Conservation (phyloP, 2,888 invertebrate species). For the Paralinhomoeus sp. region DNA sequence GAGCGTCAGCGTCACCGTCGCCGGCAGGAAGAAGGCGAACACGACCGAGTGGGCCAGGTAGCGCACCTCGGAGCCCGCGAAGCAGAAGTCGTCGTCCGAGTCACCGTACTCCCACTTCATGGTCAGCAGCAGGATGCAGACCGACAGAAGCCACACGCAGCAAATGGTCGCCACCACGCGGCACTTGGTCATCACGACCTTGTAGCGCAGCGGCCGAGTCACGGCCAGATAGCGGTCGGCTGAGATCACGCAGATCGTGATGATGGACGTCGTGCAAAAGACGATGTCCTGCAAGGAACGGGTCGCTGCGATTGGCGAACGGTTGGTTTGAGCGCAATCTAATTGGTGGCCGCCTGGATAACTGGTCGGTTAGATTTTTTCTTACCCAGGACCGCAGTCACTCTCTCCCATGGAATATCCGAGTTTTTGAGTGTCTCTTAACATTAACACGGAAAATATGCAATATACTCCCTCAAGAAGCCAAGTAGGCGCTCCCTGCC, state of each 20-base stretch:
- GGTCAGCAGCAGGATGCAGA: constrained; percentile 18
- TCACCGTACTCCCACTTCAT: constrained; percentile 15
- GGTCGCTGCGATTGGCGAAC: too few relatives aligned
- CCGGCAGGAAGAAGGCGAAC: constrained; percentile 25
- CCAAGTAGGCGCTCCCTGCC: too few relatives aligned
- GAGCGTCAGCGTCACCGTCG: constrained; percentile 22
- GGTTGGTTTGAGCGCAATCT: too few relatives aligned
- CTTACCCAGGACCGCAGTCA: too few relatives aligned
- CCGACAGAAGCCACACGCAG: constrained; percentile 20
- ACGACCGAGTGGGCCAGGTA: constrained; percentile 23
- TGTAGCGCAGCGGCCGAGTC: constrained; percentile 23
- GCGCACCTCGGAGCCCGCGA: constrained; percentile 22
- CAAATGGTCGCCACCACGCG: constrained; percentile 13
- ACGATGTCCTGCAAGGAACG: constrained; percentile 35
- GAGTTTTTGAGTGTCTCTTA: too few relatives aligned
- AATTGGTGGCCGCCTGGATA: too few relatives aligned
- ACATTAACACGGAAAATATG: too few relatives aligned
- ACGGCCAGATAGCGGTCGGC: constrained; percentile 27
- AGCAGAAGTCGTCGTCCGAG: constrained; percentile 10
- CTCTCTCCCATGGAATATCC: too few relatives aligned
- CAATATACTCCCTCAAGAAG: too few relatives aligned
- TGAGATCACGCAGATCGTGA: constrained; percentile 35
- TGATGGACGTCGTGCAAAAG: constrained; percentile 37
- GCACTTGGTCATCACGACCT: constrained; percentile 20
- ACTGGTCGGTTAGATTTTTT: too few relatives aligned